Percentiles rank a stretch among this genome's conserved stretches.
Conservation (phyloP, 2,888 invertebrate species). For the Drosophila siamana region DNA sequence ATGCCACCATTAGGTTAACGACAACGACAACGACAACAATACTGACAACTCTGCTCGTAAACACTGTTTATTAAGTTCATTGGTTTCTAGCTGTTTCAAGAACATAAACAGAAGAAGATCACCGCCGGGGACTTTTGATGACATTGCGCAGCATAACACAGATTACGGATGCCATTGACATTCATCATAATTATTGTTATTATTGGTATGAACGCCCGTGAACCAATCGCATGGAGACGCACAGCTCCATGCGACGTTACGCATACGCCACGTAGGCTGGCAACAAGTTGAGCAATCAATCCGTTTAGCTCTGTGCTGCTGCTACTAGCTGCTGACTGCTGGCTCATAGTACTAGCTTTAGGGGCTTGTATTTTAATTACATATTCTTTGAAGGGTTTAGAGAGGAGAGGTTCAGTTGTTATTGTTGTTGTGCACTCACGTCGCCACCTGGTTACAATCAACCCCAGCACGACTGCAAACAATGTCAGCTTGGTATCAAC, state of each 20-base stretch:
- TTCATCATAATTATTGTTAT: constrained; percentile 19
- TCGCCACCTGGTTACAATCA: constrained; percentile 27
- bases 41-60: neutral
- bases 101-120: constrained; percentile 24
- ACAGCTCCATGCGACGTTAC: neutral
- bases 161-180: constrained; percentile 38
- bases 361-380: constrained; percentile 69
- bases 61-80: constrained; percentile 37
- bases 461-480: constrained; percentile 27
- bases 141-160: constrained; percentile 41
- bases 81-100: constrained; percentile 51
- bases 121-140: constrained; percentile 9
- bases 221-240: constrained; percentile 41
- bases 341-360: constrained; percentile 25
- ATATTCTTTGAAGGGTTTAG: constrained; percentile 51
- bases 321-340: neutral
- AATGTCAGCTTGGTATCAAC: constrained; percentile 26
- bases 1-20: constrained; percentile 30
- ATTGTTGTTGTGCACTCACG: constrained; percentile 26
- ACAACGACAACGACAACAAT: constrained; percentile 3
- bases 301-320: constrained; percentile 6
- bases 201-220: constrained; percentile 51
- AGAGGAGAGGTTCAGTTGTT: neutral
- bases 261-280: constrained; percentile 29
- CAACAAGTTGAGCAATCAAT: constrained; percentile 8